Evolutionary conservation across 2,888 invertebrate species (phyloP), one percentile per base, ranked within the genome.

Genomic region (Eilema depressum): DNA sequence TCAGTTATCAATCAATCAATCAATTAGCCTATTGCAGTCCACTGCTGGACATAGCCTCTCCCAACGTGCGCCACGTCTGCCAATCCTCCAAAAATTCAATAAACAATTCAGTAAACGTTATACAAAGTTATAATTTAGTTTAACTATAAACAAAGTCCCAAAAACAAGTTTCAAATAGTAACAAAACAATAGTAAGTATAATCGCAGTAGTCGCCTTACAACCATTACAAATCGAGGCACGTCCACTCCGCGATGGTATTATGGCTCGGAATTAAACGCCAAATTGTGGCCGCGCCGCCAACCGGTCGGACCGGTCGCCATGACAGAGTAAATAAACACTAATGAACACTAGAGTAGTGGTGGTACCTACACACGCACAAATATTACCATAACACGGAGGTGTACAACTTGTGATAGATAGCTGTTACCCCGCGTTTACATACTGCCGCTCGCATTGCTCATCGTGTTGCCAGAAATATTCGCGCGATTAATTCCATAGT

Each of bases 191-290:
- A 23, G 61, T 65, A 62, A 23, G 61, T 65, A 62, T 61, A 62
- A 66, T 37, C 57, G 66, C 62, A 63, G 70, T 70, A 63, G 63
- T 67, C 66, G 59, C 37, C 59, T 62, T 41, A 66, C 70, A 37
- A 61, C 37, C 25, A 71, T 68, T 71, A 68, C 56, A 23, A 71
- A 65, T 56, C 61, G 37, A 68, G 56, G 28, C 65, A 71, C 65
- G 71, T 68, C 57, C 66, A 67, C 71, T 57, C 37, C 61, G 68
- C 67, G 59, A 71, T 10, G n/a, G 20, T 68, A 41, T 71, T 68
- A 68, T 71, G 64, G 67, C 47, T 68, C 26, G 71, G 65, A 65
- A 68, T 65, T 60, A 71, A 71, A 68, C 65, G 64, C 68, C 65
- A 68, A 68, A 71, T 68, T 57, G 68, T 68, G 64, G 2, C 28